These are phyloP conservation scores for Prunella fulvescens DNA, from an alignment of 2,113 vertebrate genomes.

Conservation along the genomic window DNA sequence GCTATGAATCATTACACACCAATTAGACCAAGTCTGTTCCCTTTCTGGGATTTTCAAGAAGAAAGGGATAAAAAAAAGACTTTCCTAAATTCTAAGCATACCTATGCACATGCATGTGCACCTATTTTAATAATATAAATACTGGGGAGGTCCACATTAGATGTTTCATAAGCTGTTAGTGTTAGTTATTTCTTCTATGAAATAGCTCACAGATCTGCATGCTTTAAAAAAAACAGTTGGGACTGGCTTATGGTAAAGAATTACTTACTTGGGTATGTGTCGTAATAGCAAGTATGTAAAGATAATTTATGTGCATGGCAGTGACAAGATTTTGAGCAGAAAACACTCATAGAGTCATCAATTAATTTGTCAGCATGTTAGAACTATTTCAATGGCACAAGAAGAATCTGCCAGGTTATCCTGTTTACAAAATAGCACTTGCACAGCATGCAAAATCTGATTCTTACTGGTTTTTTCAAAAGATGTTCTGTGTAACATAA, in stretches of 20 bases:
- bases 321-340: neutral
- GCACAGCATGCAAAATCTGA: neutral
- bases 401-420: neutral
- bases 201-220: neutral
- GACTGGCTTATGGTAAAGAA: neutral
- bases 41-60: neutral
- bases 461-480: neutral
- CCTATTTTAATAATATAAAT: neutral
- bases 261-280: neutral
- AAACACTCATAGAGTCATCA: neutral
- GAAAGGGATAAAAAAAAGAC: neutral
- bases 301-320: neutral
- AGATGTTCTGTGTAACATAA: neutral
- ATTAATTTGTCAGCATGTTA: neutral
- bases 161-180: neutral
- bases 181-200: neutral
- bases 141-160: neutral
- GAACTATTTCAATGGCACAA: neutral
- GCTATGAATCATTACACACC: neutral
- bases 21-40: neutral
- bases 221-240: neutral
- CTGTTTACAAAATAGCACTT: neutral
- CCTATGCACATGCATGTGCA: neutral
- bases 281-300: neutral
- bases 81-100: neutral